Conservation (phyloP, 2,797 vertebrate species). For the Meda fulgida region DNA sequence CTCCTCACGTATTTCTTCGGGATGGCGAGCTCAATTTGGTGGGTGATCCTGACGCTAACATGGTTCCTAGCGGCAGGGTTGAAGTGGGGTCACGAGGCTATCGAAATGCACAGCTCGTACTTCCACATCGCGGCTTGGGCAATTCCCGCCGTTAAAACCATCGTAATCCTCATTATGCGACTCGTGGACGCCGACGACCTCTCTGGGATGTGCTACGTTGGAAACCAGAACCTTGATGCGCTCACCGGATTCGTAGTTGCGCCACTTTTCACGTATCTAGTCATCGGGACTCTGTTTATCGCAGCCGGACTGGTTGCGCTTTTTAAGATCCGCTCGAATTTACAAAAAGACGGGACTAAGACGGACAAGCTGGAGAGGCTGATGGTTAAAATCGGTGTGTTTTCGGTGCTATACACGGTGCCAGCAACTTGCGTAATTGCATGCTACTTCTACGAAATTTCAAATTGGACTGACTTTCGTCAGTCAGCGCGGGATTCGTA, state of each 20-base stretch:
- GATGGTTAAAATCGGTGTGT: constrained; percentile 99
- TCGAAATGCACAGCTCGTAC: constrained; percentile 99
- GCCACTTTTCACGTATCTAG: constrained; percentile 94
- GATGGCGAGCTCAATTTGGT: constrained; percentile 99
- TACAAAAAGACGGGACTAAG: constrained; percentile 98
- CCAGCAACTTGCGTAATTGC: constrained; percentile 96
- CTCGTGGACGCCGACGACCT: constrained; percentile 95
- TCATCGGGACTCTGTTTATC: constrained; percentile 95
- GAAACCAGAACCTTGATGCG: constrained; percentile 93
- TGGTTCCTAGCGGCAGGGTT: constrained; percentile 98
- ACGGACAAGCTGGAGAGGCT: constrained; percentile 97
- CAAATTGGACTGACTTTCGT: constrained; percentile 91
- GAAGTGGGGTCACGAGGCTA: constrained; percentile 98
- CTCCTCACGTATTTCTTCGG: constrained; percentile 99
- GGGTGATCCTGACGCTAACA: constrained; percentile 97
- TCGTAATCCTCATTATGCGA: constrained; percentile 97
- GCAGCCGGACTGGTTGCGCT: constrained; percentile 94
- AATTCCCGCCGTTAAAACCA: constrained; percentile 96
- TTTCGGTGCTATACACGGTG: constrained; percentile 96
- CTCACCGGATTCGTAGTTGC: constrained; percentile 96
- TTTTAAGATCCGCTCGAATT: constrained; percentile 98
- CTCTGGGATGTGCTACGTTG: constrained; percentile 94
- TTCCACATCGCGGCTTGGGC: constrained; percentile 99
- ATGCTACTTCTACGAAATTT: constrained; percentile 97
- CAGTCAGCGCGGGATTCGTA: constrained; percentile 89